Conservation (phyloP, 2,113 vertebrate genomes). For the Pseudorhombus dupliciocellatus region DNA sequence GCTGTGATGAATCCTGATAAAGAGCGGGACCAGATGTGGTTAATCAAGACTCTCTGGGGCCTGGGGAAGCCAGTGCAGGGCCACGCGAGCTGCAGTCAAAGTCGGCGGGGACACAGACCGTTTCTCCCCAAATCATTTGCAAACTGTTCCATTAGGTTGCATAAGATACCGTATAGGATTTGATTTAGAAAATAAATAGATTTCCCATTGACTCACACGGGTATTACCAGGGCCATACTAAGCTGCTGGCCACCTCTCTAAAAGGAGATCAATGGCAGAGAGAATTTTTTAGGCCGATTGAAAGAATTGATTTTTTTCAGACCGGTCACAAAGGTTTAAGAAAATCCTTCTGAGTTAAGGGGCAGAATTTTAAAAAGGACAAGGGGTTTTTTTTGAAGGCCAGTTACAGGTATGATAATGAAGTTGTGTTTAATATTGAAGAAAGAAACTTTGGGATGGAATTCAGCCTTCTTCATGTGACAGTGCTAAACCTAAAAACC, state of each 20-base stretch:
- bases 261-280: constrained; percentile 10
- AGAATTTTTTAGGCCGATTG: neutral
- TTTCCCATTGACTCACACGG: constrained; percentile 24
- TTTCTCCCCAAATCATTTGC: constrained; percentile 51
- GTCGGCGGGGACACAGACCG: constrained; percentile 47
- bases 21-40: constrained; percentile 56
- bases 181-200: constrained; percentile 29
- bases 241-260: constrained; percentile 4
- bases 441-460: too few species aligned
- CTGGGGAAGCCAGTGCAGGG: constrained; percentile 13
- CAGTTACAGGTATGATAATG: constrained; percentile 4
- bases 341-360: constrained; percentile 7
- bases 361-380: constrained; percentile 6
- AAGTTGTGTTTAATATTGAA: neutral
- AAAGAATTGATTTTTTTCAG: constrained; percentile 9
- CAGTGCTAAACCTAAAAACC: neutral
- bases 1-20: constrained; percentile 69
- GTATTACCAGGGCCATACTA: constrained; percentile 7
- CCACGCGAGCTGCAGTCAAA: constrained; percentile 45
- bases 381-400: neutral
- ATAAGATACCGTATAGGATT: constrained; percentile 14
- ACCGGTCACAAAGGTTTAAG: constrained; percentile 6
- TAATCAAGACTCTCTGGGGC: constrained; percentile 56
- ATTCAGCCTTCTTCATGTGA: neutral
- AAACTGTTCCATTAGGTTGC: constrained; percentile 32